Conservation (phyloP, 2,888 invertebrate genomes). For the Rhyacophila evoluta region DNA sequence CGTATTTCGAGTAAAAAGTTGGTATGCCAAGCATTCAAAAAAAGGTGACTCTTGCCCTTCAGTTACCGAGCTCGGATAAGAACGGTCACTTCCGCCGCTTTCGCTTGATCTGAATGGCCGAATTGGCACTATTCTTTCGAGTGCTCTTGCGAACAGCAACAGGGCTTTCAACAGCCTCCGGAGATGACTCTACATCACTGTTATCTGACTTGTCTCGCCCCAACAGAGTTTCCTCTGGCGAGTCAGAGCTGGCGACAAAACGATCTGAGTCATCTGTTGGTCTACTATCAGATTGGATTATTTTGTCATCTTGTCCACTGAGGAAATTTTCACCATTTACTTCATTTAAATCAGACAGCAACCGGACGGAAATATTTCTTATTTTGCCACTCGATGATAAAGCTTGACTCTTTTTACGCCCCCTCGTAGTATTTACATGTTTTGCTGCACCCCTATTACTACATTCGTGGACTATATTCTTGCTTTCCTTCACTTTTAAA, state of each 20-base stretch:
- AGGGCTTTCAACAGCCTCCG: neutral
- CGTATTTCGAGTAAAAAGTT: too few relatives aligned
- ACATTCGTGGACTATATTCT: neutral
- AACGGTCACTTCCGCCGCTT: neutral
- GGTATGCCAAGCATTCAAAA: too few relatives aligned
- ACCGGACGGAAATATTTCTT: neutral
- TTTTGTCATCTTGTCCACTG: too few relatives aligned
- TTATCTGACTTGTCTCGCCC: neutral
- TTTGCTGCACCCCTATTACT: neutral
- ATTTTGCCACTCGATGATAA: neutral
- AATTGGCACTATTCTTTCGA: neutral
- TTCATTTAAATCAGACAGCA: neutral
- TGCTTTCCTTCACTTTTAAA: too few relatives aligned
- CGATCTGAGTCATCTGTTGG: conserved; percentile 67
- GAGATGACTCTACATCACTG: neutral
- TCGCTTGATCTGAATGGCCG: neutral
- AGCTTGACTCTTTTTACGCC: neutral
- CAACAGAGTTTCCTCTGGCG: neutral
- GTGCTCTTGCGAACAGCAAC: neutral
- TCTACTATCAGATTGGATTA: too few relatives aligned
- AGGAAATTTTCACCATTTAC: conserved; percentile 55
- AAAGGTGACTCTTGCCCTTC: too few relatives aligned
- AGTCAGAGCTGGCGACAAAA: conserved; percentile 57
- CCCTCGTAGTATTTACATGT: neutral
- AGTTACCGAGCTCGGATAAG: too few relatives aligned